These are phyloP conservation scores for Eupleurogrammus muticus DNA, from an alignment of 2,797 vertebrate species.

Conservation along the genomic window DNA sequence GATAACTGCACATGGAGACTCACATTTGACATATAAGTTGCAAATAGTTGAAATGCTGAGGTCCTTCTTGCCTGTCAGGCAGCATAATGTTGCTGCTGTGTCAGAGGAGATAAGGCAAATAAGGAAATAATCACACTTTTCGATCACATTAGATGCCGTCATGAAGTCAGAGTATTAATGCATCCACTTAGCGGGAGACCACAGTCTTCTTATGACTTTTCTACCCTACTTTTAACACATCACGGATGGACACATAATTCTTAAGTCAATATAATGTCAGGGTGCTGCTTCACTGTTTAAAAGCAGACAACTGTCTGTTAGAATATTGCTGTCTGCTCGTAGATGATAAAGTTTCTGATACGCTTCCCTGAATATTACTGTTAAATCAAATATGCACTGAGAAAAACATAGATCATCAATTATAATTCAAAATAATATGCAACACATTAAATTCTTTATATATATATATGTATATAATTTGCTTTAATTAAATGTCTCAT, in stretches of 20 bases:
- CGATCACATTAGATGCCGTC: neutral
- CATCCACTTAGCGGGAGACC: neutral
- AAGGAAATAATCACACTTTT: conserved; percentile 13
- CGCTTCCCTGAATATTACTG: conserved; percentile 28
- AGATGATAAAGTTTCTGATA: conserved; percentile 58
- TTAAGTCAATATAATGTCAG: neutral
- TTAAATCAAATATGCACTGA: conserved; percentile 36
- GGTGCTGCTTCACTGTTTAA: neutral
- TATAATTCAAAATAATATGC: conserved; percentile 2
- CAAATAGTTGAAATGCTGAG: conserved; percentile 3
- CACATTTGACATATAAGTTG: neutral
- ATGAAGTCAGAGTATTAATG: neutral
- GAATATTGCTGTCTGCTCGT: conserved; percentile 50
- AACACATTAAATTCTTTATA: too few relatives aligned
- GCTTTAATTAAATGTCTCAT: too few relatives aligned
- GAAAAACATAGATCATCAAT: conserved; percentile 12
- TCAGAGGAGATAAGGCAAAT: conserved; percentile 30
- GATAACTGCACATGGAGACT: neutral
- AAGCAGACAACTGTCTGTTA: conserved; percentile 47
- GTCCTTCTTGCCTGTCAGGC: neutral
- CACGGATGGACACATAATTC: neutral
- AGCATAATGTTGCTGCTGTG: conserved; percentile 6
- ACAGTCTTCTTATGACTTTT: neutral
- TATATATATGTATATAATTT: too few relatives aligned
- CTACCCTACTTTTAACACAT: too few relatives aligned